Evolutionary conservation across 2,113 vertebrate genomes (phyloP).

Genomic region (Mellivora capensis): DNA sequence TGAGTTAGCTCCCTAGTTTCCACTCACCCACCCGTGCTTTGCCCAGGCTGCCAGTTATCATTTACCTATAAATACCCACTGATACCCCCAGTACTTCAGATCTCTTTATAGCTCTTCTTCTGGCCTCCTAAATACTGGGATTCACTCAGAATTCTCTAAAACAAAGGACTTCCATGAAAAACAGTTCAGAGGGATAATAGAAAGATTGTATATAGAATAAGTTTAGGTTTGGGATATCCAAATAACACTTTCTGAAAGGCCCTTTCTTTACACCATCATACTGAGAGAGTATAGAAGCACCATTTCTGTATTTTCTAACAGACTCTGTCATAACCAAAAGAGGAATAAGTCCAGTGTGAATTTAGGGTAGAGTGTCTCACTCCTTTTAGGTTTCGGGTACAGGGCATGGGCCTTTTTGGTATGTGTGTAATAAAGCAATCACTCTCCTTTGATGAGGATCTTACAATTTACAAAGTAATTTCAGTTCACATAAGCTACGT

Average conservation of each 20-base stretch:
- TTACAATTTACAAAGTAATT: not conserved
- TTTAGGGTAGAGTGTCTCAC: not conserved
- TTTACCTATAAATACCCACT: not conserved
- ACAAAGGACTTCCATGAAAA: constrained; percentile 17
- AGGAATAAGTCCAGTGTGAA: not conserved
- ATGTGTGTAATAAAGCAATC: constrained; percentile 4
- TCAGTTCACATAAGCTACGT: not conserved
- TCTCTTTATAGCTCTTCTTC: not conserved
- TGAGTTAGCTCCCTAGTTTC: not conserved
- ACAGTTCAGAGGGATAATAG: not conserved
- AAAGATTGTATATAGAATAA: not conserved
- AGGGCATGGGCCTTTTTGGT: not conserved
- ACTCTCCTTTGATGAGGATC: not conserved
- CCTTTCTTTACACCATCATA: not conserved
- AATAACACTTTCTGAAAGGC: not conserved
- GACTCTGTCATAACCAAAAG: not conserved
- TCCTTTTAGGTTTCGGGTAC: not conserved
- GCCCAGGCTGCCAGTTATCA: not conserved
- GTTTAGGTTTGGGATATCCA: not conserved
- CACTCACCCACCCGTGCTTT: not conserved
- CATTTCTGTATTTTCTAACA: not conserved
- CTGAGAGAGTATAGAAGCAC: not conserved
- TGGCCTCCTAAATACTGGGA: not conserved
- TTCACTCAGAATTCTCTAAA: not conserved
- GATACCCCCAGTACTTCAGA: not conserved